Percentiles rank a stretch among this genome's conserved stretches.
Conservation (phyloP, 2,797 vertebrate genomes). For the Microtus agrestis region DNA sequence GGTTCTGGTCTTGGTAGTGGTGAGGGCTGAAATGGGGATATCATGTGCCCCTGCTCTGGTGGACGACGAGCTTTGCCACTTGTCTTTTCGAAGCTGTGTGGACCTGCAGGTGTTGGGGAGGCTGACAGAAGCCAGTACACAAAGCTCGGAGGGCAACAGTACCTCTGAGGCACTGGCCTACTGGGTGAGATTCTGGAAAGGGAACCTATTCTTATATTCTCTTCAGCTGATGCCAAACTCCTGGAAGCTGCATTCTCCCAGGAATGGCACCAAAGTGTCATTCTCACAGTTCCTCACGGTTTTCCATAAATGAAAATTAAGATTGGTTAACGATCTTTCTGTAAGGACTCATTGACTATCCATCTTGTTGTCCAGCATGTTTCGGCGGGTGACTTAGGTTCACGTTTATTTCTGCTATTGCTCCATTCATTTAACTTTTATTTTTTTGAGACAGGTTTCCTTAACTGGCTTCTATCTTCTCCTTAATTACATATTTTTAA, state of each 20-base stretch:
- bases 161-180: neutral
- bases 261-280: neutral
- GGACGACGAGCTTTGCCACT: neutral
- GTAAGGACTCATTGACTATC: neutral
- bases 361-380: neutral
- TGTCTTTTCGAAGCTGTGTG: neutral
- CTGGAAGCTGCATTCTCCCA: too few relatives aligned
- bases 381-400: neutral
- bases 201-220: too few relatives aligned
- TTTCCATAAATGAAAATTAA: neutral
- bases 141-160: neutral
- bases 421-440: neutral
- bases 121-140: neutral
- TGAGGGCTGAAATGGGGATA: neutral
- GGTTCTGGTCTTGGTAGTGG: neutral
- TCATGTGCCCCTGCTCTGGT: neutral
- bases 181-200: neutral
- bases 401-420: too few relatives aligned
- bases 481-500: neutral
- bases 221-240: neutral
- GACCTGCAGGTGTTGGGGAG: neutral
- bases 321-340: neutral
- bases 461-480: neutral
- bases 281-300: neutral
- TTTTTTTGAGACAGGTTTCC: neutral